These are phyloP conservation scores for Diarsia mendica DNA, from an alignment of 2,888 invertebrate species.

Conservation along the genomic window DNA sequence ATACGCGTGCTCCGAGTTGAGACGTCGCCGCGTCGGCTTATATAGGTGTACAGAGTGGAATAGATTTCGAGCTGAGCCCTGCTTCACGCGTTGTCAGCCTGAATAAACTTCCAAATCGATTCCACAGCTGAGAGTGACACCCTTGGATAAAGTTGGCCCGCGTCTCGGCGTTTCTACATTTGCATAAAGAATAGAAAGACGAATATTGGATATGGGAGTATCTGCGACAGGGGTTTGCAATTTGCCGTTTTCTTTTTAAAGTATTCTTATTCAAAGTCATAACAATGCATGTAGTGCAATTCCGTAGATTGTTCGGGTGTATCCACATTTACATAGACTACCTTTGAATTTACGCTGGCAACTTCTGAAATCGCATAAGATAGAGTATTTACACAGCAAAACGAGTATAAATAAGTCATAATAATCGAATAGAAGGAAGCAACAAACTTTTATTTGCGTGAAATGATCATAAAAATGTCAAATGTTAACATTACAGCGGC, in stretches of 20 bases:
- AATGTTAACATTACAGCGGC: conserved; percentile 78
- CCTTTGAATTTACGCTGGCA: conserved; percentile 6
- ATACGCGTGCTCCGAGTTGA: conserved; percentile 67
- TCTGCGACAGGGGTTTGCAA: conserved; percentile 61
- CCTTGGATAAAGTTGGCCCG: conserved; percentile 82
- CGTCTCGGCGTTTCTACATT: conserved; percentile 81
- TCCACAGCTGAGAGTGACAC: conserved; percentile 89
- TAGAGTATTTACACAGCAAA: conserved; percentile 24
- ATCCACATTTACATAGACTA: conserved; percentile 16
- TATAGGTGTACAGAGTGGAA: conserved; percentile 76
- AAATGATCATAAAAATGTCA: conserved; percentile 80
- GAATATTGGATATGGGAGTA: conserved; percentile 76
- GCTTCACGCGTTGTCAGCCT: conserved; percentile 87
- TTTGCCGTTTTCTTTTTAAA: conserved; percentile 61
- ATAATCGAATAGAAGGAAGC: conserved; percentile 63
- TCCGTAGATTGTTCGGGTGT: conserved; percentile 38
- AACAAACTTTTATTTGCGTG: conserved; percentile 71
- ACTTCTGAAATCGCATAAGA: neutral
- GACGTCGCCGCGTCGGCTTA: conserved; percentile 70
- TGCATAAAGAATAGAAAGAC: conserved; percentile 86
- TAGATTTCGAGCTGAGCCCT: conserved; percentile 81
- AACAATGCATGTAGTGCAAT: conserved; percentile 54
- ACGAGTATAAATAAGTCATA: conserved; percentile 59
- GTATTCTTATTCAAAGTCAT: conserved; percentile 49
- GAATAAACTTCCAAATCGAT: conserved; percentile 90